Percentiles rank a stretch among this genome's conserved stretches.
Evolutionary conservation across 2,797 vertebrate genomes (phyloP).

Genomic region (Dendrocincla fuliginosa): DNA sequence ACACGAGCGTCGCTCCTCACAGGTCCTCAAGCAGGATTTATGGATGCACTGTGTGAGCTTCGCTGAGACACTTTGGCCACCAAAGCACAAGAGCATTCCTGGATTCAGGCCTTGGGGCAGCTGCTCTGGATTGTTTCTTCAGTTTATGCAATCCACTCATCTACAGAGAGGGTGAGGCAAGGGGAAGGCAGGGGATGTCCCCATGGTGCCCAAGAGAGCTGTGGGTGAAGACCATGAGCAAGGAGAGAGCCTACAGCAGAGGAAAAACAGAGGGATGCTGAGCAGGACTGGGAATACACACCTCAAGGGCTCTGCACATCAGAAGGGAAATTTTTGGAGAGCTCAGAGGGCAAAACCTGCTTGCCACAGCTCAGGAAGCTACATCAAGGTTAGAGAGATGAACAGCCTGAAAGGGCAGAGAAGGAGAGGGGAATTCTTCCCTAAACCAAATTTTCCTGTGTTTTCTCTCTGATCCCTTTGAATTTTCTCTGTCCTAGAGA

Average conservation of each 20-base stretch:
- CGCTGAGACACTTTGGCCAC: neutral
- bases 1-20: neutral
- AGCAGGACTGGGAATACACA: neutral
- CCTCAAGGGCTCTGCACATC: neutral
- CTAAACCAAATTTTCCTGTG: neutral
- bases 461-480: neutral
- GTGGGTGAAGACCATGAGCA: neutral
- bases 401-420: neutral
- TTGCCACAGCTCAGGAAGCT: neutral
- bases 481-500: neutral
- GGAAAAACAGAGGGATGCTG: neutral
- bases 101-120: neutral
- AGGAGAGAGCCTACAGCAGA: neutral
- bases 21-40: neutral
- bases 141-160: neutral
- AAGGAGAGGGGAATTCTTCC: neutral
- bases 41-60: neutral
- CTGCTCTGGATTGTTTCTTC: neutral
- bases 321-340: neutral
- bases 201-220: fast-evolving
- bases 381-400: neutral
- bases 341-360: neutral
- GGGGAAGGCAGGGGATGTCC: neutral
- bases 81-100: neutral
- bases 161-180: neutral